These are phyloP conservation scores for Psittacus erithacus DNA, from an alignment of 2,113 vertebrate genomes.

Conservation along the genomic window DNA sequence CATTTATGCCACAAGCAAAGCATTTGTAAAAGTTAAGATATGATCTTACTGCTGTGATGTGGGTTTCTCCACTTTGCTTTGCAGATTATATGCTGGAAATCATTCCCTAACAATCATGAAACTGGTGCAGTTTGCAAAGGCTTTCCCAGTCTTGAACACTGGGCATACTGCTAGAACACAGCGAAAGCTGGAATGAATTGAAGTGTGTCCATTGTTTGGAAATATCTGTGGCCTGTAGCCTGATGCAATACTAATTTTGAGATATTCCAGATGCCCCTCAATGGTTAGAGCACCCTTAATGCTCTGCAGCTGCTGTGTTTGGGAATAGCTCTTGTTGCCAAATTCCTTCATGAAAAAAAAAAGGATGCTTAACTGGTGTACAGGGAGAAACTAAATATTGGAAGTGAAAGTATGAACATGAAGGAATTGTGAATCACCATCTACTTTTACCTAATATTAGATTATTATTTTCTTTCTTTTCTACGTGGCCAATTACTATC, in stretches of 20 bases:
- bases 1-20: not conserved
- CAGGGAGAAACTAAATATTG: not conserved
- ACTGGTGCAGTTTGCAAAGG: not conserved
- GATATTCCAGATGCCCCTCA: constrained; percentile 50
- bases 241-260: constrained; percentile 44
- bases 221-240: constrained; percentile 39
- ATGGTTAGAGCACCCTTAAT: constrained; percentile 42
- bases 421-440: not conserved
- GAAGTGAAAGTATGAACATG: not conserved
- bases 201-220: constrained; percentile 53
- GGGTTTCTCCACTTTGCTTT: not conserved
- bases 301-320: constrained; percentile 37
- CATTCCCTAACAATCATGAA: not conserved
- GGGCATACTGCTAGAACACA: not conserved
- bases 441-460: not conserved
- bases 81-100: not conserved
- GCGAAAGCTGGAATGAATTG: constrained; percentile 35
- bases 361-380: not conserved
- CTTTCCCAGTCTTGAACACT: not conserved
- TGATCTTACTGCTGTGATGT: constrained; percentile 51
- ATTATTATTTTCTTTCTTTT: not conserved
- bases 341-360: constrained; percentile 19
- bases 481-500: not conserved
- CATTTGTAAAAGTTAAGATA: constrained; percentile 50
- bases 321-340: not conserved